These are phyloP conservation scores for Drosophila recens DNA, from an alignment of 2,888 invertebrate species.

Conservation along the genomic window DNA sequence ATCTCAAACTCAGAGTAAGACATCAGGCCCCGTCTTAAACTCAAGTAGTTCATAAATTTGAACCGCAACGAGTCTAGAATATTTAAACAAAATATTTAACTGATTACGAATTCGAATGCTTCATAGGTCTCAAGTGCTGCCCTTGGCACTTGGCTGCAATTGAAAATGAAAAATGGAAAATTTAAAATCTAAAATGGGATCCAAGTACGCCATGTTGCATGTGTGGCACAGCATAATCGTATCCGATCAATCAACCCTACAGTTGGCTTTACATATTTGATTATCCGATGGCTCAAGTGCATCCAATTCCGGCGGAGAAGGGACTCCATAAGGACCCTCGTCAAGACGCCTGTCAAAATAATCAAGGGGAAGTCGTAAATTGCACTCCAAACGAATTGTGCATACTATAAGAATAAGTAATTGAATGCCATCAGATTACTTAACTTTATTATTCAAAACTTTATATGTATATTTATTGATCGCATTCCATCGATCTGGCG, in stretches of 20 bases:
- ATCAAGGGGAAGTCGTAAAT: slow-evolving; percentile 73
- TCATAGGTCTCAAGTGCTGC: slow-evolving; percentile 57
- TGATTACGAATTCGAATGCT: slow-evolving; percentile 66
- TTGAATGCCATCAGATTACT: not conserved
- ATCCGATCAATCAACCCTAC: slow-evolving; percentile 31
- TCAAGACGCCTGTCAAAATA: slow-evolving; percentile 70
- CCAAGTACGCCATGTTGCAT: slow-evolving; percentile 49
- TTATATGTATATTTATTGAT: slow-evolving; percentile 5
- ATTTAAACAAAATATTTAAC: slow-evolving; percentile 47
- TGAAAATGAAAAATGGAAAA: slow-evolving; percentile 23
- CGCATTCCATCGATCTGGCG: not conserved
- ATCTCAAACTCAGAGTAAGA: slow-evolving; percentile 29
- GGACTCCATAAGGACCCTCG: slow-evolving; percentile 53
- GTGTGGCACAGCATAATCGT: slow-evolving; percentile 26
- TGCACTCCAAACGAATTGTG: slow-evolving; percentile 33
- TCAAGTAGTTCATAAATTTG: slow-evolving; percentile 74
- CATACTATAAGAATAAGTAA: not conserved
- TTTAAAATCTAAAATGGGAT: slow-evolving; percentile 44
- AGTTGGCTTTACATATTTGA: slow-evolving; percentile 48
- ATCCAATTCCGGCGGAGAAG: slow-evolving; percentile 5
- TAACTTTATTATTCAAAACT: slow-evolving; percentile 4
- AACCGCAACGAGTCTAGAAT: slow-evolving; percentile 66
- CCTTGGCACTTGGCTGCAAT: slow-evolving; percentile 49
- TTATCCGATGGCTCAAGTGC: slow-evolving; percentile 59
- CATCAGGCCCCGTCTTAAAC: slow-evolving; percentile 31